Evolutionary conservation across 2,113 vertebrate genomes (phyloP).

Genomic region (Phodopus roborovskii): DNA sequence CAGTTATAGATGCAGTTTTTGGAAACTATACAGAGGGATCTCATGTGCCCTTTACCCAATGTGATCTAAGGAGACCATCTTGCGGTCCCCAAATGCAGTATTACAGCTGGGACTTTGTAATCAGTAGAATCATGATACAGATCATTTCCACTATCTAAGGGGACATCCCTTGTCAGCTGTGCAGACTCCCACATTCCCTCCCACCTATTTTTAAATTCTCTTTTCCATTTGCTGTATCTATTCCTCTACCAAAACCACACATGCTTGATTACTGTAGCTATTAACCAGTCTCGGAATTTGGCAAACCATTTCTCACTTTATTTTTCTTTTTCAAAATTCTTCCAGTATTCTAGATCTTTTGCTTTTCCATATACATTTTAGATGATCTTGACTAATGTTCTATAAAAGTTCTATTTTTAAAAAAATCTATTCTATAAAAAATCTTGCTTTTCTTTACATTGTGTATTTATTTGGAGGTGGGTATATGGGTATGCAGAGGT

Average conservation of each 20-base stretch:
- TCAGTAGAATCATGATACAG: background rate
- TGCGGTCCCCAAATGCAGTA: background rate
- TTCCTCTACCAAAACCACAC: background rate
- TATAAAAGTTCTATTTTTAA: background rate
- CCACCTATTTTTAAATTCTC: background rate
- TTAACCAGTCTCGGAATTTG: background rate
- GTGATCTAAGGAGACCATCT: background rate
- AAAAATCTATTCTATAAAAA: background rate
- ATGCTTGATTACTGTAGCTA: background rate
- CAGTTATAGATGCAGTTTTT: too few relatives aligned
- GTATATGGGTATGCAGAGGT: background rate
- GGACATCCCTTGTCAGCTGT: background rate
- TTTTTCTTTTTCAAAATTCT: background rate
- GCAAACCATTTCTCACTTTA: background rate
- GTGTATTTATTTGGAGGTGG: background rate
- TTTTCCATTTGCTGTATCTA: background rate
- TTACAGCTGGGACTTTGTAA: too few relatives aligned
- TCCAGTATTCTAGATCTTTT: background rate
- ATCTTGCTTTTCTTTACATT: background rate
- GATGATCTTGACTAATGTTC: background rate
- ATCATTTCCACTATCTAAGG: background rate
- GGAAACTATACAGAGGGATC: background rate
- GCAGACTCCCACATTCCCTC: background rate
- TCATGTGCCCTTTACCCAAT: background rate
- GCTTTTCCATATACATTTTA: background rate